Evolutionary conservation across 2,113 vertebrate genomes (phyloP), one percentile per base, ranked within the genome.

Genomic region (Lampris incognitus): DNA sequence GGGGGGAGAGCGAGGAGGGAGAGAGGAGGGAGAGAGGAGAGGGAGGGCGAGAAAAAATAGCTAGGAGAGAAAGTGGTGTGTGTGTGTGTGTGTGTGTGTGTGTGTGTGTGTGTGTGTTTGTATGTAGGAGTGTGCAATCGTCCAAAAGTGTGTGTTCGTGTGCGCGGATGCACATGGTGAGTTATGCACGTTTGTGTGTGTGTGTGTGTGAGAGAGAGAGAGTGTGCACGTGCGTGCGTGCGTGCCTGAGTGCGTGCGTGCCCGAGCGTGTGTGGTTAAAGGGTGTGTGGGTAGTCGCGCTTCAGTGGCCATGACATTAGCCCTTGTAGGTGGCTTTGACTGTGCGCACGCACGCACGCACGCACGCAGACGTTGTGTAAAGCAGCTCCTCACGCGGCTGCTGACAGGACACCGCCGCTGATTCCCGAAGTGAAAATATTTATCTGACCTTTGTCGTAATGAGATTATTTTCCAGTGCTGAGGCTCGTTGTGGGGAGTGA

Each of bases 281-380:
- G 58, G 55, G 24, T 24, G 24, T 24, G 24, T 24, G 24, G 74
- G 69, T 56, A 62, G 81, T 84, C 79, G 68, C 66, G 72, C 66
- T 41, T 74, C 79, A 81, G 69, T 73, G 84, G 82, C 78, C 83
- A 57, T 87, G 84, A 84, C 85, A 86, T 87, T 79, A 74, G 71
- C 82, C 70, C 50, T 50, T 69, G 80, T 52, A 67, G 69, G 70
- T 85, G 80, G 57, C 77, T 87, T 85, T 86, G 84, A 85, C 84
- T 75, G 37, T 82, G 63, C 9, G 41, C 58, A 61, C 39, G 10
- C 9, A 5, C 39, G 5, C 40, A 44, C 40, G 44, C 59, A 41
- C 40, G 8, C 13, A 62, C 40, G 13, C 10, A 42, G 24, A 24
- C 24, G 24, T 24, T 24, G 24, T 24, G 24, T 24, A 24, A 24